Evolutionary conservation across 2,888 invertebrate genomes (phyloP), one percentile per base, ranked within the genome.

Genomic region (Polydrusus pterygomalis): DNA sequence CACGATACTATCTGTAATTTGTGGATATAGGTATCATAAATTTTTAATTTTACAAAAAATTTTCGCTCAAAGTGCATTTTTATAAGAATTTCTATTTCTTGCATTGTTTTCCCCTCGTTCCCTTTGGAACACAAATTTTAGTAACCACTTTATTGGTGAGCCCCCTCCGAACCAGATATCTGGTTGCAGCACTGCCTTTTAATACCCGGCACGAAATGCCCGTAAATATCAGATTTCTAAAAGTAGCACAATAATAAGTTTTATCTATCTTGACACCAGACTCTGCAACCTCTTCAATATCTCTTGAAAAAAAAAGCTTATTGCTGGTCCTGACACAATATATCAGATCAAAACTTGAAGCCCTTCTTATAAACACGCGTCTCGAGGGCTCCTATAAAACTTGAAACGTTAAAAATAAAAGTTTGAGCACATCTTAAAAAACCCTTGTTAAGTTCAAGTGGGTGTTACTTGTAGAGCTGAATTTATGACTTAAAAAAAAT

Each of bases 381-480:
- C 58, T 34, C 38, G n/a, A 60, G 58, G 30, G n/a, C 17, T 60
- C 17, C 30, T 17, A 60, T 11, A 60, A 60, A 60, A 60, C 30
- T 0, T 18, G 17, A 17, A n/a, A 10, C 38, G 30, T 60, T 18
- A 60, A 60, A 38, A 54, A 34, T 2, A 5, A 54, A 20, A 30
- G 51, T 11, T 3, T 20, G 11, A 54, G 13, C n/a, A 54, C 25
- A 54, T 54, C 54, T 54, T 54, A 30, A 54, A 30, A 54, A 51
- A 11, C 2, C 25, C 25, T 30, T 54, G 1, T n/a, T 43, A 43
- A n/a, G n/a, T 43, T 47, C n/a, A 47, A 47, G 47, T 17, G 47
- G 9, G 9, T 47, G 47, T 47, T 17, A 47, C 47, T 47, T 17
- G 17, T 17, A 8, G 25, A 25, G 25, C 25, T 25, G 6, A 13